Conservation (phyloP, 2,888 invertebrate genomes). For the Lasioglossum lativentre region DNA sequence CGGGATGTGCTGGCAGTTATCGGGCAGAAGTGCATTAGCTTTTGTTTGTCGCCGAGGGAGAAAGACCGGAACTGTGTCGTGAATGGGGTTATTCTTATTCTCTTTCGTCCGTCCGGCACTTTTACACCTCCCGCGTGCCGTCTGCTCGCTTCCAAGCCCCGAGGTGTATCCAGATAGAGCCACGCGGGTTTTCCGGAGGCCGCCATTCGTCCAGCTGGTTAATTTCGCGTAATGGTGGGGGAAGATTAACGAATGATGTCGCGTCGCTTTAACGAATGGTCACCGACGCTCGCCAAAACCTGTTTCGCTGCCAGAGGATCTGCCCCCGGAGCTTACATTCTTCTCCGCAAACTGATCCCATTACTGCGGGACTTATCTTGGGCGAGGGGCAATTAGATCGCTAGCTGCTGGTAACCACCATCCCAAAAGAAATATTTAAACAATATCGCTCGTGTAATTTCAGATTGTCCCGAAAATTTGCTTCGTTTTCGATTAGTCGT, state of each 20-base stretch:
- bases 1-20: constrained; percentile 68
- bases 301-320: neutral
- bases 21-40: constrained; percentile 76
- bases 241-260: constrained; percentile 29
- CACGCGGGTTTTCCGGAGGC: neutral
- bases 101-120: constrained; percentile 25
- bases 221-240: constrained; percentile 3
- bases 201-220: constrained; percentile 16
- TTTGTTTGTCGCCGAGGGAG: constrained; percentile 70
- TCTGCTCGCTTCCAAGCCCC: constrained; percentile 47
- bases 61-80: constrained; percentile 52
- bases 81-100: constrained; percentile 62
- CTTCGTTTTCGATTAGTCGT: too few species aligned
- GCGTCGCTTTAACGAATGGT: constrained; percentile 21
- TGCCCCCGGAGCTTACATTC: neutral
- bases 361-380: neutral
- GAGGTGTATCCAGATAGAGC: constrained; percentile 28
- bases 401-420: neutral
- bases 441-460: neutral
- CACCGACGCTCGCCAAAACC: constrained; percentile 7
- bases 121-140: constrained; percentile 36
- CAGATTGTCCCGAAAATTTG: neutral
- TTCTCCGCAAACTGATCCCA: neutral
- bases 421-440: neutral
- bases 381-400: neutral